phyloP scores from a whole-genome alignment of 2,113 vertebrate genomes.

The Myodes glareolus region DNA sequence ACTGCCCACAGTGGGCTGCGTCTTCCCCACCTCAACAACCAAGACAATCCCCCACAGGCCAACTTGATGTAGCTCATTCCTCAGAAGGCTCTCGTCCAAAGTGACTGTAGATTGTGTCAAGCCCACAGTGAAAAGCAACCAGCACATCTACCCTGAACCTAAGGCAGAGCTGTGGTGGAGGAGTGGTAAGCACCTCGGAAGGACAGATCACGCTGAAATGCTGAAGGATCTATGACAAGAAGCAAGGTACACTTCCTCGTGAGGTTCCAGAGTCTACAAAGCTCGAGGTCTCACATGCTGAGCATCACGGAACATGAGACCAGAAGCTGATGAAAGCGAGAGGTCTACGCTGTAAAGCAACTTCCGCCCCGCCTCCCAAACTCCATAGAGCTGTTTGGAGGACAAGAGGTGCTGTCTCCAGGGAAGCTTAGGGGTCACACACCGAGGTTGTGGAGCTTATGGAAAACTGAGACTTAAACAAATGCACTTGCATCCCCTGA shows the following conservation, averaged over 20 bases:
- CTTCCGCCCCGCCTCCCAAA: neutral
- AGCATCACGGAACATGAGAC: neutral
- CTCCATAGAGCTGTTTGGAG: neutral
- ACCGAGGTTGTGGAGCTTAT: neutral
- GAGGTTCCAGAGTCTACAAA: neutral
- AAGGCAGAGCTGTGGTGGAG: neutral
- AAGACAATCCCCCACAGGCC: neutral
- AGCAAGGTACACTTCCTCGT: neutral
- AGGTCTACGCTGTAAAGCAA: neutral
- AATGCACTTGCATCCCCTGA: neutral
- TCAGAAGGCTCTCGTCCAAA: neutral
- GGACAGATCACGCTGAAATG: neutral
- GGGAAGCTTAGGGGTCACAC: neutral
- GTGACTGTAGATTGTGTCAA: neutral
- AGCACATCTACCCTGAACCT: neutral
- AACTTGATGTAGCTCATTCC: neutral
- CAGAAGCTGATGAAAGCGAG: neutral
- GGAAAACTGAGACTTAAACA: neutral
- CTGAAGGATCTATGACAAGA: neutral
- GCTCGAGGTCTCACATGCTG: neutral
- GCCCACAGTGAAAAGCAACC: neutral
- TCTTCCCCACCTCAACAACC: neutral
- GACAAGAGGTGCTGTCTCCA: neutral
- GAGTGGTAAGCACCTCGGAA: neutral
- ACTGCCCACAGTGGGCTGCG: neutral